Conservation (phyloP, 2,113 vertebrate species). For the Alosa alosa region DNA sequence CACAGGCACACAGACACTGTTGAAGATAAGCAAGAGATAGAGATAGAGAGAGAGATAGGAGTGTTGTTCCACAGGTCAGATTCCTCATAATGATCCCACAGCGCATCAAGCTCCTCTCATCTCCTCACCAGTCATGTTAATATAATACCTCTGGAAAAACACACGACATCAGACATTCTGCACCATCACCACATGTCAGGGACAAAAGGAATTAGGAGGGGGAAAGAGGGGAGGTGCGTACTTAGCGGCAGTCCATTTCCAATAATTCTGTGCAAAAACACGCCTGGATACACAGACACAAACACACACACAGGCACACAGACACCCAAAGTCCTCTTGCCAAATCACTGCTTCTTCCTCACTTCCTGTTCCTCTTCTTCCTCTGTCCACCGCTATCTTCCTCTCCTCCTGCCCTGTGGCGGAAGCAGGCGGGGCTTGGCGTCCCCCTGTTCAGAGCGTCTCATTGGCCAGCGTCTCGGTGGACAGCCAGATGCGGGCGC, state of each 20-base stretch:
- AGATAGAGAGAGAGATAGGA: not conserved
- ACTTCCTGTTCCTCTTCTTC: not conserved
- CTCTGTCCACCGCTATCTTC: not conserved
- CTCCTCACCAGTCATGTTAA: not conserved
- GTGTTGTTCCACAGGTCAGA: not conserved
- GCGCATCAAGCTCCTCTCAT: not conserved
- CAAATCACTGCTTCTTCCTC: not conserved
- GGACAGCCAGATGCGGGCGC: slow-evolving; percentile 94
- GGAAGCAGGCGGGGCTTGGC: not conserved
- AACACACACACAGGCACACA: not conserved
- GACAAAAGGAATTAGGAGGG: not conserved
- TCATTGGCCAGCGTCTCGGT: slow-evolving; percentile 93
- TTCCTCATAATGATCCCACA: not conserved
- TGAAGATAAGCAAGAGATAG: no score
- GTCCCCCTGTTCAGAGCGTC: slow-evolving; percentile 56
- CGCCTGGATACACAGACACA: not conserved
- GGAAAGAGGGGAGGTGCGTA: not conserved
- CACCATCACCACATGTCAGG: not conserved
- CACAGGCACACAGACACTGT: no score
- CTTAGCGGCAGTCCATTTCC: not conserved
- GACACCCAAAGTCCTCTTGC: not conserved
- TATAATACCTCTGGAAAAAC: not conserved
- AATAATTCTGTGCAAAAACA: slow-evolving; percentile 2
- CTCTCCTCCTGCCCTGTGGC: slow-evolving; percentile 12
- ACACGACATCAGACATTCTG: not conserved